Percentiles rank a stretch among this genome's conserved stretches.
phyloP scores from a whole-genome alignment of 1,140 invertebrate genomes.

The Heliconius congener region DNA sequence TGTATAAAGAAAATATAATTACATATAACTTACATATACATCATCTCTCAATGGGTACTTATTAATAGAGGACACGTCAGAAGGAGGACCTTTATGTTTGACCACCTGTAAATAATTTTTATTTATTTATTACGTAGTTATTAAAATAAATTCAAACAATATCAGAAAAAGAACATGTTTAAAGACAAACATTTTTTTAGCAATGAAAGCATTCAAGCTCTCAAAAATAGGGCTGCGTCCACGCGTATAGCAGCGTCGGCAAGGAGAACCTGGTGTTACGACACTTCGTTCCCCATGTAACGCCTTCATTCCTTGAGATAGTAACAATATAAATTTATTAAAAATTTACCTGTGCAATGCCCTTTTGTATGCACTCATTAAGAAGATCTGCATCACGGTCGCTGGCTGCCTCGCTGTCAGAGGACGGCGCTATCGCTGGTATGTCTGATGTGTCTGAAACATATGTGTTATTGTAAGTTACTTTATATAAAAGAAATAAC shows the following conservation, averaged over 20 bases:
- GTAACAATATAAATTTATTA: not conserved
- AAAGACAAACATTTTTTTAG: no score
- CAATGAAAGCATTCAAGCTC: no score
- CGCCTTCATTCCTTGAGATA: no score
- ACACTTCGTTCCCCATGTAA: no score
- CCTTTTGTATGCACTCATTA: conserved; percentile 88
- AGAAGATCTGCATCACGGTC: conserved; percentile 84
- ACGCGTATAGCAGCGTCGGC: no score
- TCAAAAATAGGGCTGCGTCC: no score
- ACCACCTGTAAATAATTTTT: conserved; percentile 54
- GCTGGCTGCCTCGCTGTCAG: conserved; percentile 82
- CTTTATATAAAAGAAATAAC: not conserved
- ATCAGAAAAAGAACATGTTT: no score
- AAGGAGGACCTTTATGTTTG: conserved; percentile 65
- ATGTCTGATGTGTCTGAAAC: not conserved
- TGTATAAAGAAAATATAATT: not conserved
- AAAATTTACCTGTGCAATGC: conserved; percentile 60
- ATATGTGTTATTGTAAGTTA: not conserved
- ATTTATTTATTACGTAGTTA: not conserved
- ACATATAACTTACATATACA: conserved; percentile 60
- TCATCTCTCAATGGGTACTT: conserved; percentile 55
- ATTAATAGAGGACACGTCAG: conserved; percentile 57
- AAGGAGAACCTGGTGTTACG: no score
- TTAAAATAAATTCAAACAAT: no score
- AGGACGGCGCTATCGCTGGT: conserved; percentile 44